These are phyloP conservation scores for Stegana nigrithorax DNA, from an alignment of 2,888 invertebrate genomes.

Conservation along the genomic window DNA sequence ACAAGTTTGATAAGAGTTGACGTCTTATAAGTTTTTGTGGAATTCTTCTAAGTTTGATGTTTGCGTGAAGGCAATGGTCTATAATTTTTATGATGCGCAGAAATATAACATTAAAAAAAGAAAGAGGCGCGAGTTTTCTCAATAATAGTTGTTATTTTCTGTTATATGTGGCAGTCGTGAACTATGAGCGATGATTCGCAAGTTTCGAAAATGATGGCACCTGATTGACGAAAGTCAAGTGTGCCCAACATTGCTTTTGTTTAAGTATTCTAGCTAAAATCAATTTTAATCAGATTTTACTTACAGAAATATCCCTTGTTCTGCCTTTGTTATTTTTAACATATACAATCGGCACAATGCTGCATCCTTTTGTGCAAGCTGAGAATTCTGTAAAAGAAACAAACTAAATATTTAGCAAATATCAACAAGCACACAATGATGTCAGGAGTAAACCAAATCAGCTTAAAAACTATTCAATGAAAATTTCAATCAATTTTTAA, in stretches of 20 bases:
- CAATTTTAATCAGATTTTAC: background rate
- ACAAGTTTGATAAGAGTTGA: constrained; percentile 12
- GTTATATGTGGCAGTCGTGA: constrained; percentile 30
- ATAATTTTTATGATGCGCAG: constrained; percentile 35
- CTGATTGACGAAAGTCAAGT: too few relatives aligned
- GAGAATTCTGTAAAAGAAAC: constrained; percentile 9
- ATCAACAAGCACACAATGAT: constrained; percentile 24
- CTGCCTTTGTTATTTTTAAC: background rate
- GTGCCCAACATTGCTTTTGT: too few relatives aligned
- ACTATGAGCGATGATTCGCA: constrained; percentile 60
- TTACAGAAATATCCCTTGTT: background rate
- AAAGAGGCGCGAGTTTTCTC: background rate
- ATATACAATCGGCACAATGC: constrained; percentile 3
- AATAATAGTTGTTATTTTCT: background rate
- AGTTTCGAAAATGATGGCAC: constrained; percentile 58
- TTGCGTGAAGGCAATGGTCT: background rate
- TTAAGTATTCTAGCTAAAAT: too few relatives aligned
- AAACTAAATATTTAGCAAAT: constrained; percentile 61
- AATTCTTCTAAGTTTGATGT: constrained; percentile 5
- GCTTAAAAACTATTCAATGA: constrained; percentile 64
- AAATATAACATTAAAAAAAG: constrained; percentile 41
- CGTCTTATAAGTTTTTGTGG: constrained; percentile 9
- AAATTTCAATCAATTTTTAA: constrained; percentile 56
- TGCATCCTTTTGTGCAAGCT: background rate
- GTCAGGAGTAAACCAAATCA: constrained; percentile 56